These are phyloP conservation scores for Arvicola amphibius DNA, from an alignment of 2,797 vertebrate species.

Conservation along the genomic window DNA sequence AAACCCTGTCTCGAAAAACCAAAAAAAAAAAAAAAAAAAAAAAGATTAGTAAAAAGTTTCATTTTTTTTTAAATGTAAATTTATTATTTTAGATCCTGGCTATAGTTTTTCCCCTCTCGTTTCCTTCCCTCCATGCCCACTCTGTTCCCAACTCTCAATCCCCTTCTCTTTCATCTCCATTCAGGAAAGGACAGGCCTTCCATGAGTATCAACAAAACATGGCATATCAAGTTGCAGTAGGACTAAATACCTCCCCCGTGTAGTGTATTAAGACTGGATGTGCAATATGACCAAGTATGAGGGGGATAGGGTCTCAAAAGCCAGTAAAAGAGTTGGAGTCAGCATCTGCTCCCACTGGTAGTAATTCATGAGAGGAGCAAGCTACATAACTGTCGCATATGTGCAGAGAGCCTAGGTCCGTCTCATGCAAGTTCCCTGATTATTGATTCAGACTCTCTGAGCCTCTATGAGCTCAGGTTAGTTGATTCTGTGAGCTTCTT, in stretches of 20 bases:
- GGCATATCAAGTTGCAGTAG: not conserved
- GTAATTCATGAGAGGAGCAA: not conserved
- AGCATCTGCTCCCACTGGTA: not conserved
- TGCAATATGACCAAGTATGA: not conserved
- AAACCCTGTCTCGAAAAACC: too few species aligned
- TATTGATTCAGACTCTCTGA: not conserved
- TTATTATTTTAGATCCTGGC: not conserved
- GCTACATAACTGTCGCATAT: not conserved
- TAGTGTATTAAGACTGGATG: not conserved
- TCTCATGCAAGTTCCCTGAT: not conserved
- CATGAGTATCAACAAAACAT: not conserved
- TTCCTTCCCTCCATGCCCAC: not conserved
- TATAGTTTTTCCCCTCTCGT: not conserved
- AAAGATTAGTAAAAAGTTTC: too few species aligned
- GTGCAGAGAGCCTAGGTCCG: not conserved
- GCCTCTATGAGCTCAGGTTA: not conserved
- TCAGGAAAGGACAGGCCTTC: too few species aligned
- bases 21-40: too few species aligned
- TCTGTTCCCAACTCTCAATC: not conserved
- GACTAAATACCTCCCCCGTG: not conserved
- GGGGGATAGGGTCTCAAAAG: not conserved
- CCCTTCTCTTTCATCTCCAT: too few species aligned
- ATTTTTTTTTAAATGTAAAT: not conserved
- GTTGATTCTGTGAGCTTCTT: not conserved
- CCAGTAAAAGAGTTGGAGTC: not conserved